A percentile compares a stretch with the other conserved stretches of the same genome.
These are phyloP conservation scores for Notolepis coatsorum DNA, from an alignment of 2,797 vertebrate genomes.

Conservation along the genomic window DNA sequence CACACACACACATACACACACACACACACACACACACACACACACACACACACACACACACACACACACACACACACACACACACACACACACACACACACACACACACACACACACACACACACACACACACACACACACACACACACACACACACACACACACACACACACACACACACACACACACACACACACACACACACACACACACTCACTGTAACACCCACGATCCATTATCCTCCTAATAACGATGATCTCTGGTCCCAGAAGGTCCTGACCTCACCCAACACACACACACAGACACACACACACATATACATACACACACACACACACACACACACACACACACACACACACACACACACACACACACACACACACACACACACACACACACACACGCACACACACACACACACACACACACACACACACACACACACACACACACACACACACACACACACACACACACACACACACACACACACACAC, in stretches of 20 bases:
- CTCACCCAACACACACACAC: no score
- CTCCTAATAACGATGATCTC: constrained; percentile 71
- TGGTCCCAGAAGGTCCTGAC: constrained; percentile 73
- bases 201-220: not conserved
- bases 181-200: constrained; percentile 34
- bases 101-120: constrained; percentile 15
- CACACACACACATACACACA: constrained; percentile 67
- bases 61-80: constrained; percentile 33
- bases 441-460: not conserved
- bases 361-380: constrained; percentile 23
- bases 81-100: constrained; percentile 31
- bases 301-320: no score
- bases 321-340: constrained; percentile 39
- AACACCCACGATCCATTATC: constrained; percentile 61
- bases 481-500: not conserved
- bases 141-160: no score
- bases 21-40: not conserved
- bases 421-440: not conserved
- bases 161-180: no score
- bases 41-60: no score
- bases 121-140: no score
- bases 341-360: constrained; percentile 6
- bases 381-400: not conserved
- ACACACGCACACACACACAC: not conserved
- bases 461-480: not conserved